Conservation (phyloP, 2,888 invertebrate genomes). For the Platycheirus rosarum region DNA sequence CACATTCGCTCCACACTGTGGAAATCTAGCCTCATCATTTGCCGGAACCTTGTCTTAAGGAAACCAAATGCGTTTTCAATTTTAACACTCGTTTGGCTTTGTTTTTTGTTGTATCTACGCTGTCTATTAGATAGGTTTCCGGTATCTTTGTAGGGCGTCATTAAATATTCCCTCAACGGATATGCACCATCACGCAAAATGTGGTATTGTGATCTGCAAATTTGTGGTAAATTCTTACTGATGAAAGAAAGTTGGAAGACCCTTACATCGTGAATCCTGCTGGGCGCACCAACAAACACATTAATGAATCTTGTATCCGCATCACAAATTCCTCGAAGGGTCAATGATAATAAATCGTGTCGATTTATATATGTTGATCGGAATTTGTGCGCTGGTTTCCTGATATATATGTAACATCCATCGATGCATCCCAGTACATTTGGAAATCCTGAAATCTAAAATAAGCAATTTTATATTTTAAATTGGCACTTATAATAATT, state of each 20-base stretch:
- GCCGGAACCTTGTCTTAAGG: too few species aligned
- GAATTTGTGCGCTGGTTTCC: background rate
- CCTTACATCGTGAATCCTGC: background rate
- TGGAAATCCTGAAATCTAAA: constrained; percentile 2
- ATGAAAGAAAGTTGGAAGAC: background rate
- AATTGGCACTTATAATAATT: too few species aligned
- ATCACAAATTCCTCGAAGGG: constrained; percentile 15
- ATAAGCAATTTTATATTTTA: too few species aligned
- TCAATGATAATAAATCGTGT: background rate
- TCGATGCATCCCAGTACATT: constrained; percentile 9
- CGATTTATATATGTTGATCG: background rate
- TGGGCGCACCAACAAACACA: background rate
- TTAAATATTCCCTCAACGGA: constrained; percentile 9
- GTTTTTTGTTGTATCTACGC: background rate
- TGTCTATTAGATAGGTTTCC: background rate
- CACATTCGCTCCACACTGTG: too few species aligned
- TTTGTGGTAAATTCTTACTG: background rate
- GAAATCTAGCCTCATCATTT: too few species aligned
- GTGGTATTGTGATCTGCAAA: constrained; percentile 1
- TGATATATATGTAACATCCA: background rate
- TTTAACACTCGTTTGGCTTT: background rate
- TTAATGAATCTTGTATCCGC: background rate
- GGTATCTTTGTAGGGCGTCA: constrained; percentile 3
- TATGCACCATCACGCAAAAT: constrained; percentile 7
- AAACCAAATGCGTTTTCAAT: background rate